phyloP scores from a whole-genome alignment of 2,113 vertebrate species.

The Ctenomys sociabilis region DNA sequence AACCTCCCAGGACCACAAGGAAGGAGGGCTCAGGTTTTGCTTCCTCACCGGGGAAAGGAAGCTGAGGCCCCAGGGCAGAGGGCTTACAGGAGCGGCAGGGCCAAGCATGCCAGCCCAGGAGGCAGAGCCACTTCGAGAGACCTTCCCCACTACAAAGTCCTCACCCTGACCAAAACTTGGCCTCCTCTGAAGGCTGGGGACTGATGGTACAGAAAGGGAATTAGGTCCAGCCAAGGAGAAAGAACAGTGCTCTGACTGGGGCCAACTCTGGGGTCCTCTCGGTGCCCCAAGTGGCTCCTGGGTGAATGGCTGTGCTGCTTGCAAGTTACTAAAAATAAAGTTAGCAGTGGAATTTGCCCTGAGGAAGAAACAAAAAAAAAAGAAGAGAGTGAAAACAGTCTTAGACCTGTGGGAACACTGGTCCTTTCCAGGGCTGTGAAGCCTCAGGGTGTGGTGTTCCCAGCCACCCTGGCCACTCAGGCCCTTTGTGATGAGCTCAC shows the following conservation, averaged over 20 bases:
- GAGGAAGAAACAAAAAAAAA: conserved; percentile 39
- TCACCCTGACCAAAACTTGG: neutral
- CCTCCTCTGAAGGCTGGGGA: neutral
- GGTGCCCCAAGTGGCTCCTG: neutral
- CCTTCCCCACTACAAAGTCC: neutral
- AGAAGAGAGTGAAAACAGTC: conserved; percentile 38
- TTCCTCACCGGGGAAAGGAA: neutral
- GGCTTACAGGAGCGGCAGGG: neutral
- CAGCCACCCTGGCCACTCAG: neutral
- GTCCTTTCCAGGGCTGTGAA: neutral
- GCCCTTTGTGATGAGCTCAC: neutral
- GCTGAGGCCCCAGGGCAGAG: neutral
- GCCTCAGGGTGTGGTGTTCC: conserved; percentile 16
- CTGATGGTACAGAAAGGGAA: neutral
- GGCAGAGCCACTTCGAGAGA: neutral
- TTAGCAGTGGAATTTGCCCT: conserved; percentile 47
- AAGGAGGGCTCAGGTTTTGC: neutral
- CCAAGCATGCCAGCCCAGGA: neutral
- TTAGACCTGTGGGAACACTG: neutral
- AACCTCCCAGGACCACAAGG: neutral
- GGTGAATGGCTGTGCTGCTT: neutral
- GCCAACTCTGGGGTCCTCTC: neutral
- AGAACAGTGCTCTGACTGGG: neutral
- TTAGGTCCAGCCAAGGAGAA: neutral
- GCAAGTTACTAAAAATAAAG: conserved; percentile 64